phyloP scores from a whole-genome alignment of 2,888 invertebrate species.

The Latrodectus hesperus region DNA sequence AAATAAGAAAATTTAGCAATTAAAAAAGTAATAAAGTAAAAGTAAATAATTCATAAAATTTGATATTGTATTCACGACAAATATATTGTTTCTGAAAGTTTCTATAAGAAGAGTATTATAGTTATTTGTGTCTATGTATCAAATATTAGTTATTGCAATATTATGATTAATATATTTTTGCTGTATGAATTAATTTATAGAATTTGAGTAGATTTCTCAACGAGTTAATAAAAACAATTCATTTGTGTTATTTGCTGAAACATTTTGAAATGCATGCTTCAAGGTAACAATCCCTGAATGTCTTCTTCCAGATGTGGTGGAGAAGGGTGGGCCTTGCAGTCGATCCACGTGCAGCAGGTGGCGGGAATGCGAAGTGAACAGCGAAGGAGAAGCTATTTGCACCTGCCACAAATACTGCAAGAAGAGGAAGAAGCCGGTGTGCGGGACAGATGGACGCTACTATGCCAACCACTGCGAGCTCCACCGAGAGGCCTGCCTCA shows the following conservation, averaged over 20 bases:
- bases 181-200: not conserved
- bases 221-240: too few species aligned
- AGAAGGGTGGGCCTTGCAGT: conserved; percentile 74
- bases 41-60: too few species aligned
- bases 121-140: too few species aligned
- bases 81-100: too few species aligned
- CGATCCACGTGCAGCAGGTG: conserved; percentile 81
- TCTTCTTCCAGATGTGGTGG: conserved; percentile 24
- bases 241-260: too few species aligned
- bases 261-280: too few species aligned
- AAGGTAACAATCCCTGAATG: too few species aligned
- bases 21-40: too few species aligned
- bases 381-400: conserved; percentile 78
- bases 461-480: conserved; percentile 83
- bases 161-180: not conserved
- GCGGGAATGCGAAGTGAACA: conserved; percentile 79
- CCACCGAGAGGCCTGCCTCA: conserved; percentile 80
- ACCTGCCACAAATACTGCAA: conserved; percentile 78
- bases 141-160: not conserved
- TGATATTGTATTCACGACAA: too few species aligned
- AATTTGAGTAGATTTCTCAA: too few species aligned
- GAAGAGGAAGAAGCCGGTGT: conserved; percentile 78
- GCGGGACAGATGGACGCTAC: conserved; percentile 81
- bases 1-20: too few species aligned
- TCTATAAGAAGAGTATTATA: too few species aligned